A percentile compares a stretch with the other conserved stretches of the same genome.
Conservation (phyloP, 2,888 invertebrate genomes). For the Aromia moschata region DNA sequence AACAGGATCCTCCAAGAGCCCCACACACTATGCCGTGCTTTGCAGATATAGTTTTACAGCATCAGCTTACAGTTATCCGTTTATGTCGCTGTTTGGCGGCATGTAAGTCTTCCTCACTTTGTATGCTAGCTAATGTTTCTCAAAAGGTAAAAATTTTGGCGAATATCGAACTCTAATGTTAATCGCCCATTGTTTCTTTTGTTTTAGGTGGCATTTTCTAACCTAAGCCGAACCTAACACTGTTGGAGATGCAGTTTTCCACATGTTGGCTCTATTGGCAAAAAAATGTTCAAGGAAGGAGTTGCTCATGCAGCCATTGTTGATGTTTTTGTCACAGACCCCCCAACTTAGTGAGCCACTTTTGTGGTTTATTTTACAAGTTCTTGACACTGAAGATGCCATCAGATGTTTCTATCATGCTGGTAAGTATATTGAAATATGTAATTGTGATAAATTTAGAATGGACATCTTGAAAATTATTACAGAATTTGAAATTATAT, state of each 20-base stretch:
- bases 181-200: slow-evolving; percentile 20
- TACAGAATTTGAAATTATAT: too few species aligned
- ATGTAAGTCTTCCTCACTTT: slow-evolving; percentile 76
- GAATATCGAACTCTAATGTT: slow-evolving; percentile 21
- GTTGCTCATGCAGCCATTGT: slow-evolving; percentile 80
- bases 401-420: slow-evolving; percentile 79
- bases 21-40: slow-evolving; percentile 69
- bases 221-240: slow-evolving; percentile 74
- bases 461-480: background rate
- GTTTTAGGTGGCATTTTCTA: slow-evolving; percentile 51
- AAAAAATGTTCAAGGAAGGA: slow-evolving; percentile 78
- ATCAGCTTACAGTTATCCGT: slow-evolving; percentile 83
- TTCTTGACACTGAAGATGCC: slow-evolving; percentile 80
- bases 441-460: background rate
- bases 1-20: slow-evolving; percentile 57
- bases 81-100: slow-evolving; percentile 82
- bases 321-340: slow-evolving; percentile 70
- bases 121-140: slow-evolving; percentile 67
- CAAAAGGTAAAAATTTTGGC: slow-evolving; percentile 50
- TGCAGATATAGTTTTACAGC: slow-evolving; percentile 78
- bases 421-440: slow-evolving; percentile 56
- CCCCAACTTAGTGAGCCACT: slow-evolving; percentile 84
- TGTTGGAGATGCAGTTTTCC: slow-evolving; percentile 88
- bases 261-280: slow-evolving; percentile 80
- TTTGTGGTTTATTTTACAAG: slow-evolving; percentile 82